Base-by-base conservation (phyloP, 2,797 vertebrate genomes). In the Anableps anableps region DNA sequence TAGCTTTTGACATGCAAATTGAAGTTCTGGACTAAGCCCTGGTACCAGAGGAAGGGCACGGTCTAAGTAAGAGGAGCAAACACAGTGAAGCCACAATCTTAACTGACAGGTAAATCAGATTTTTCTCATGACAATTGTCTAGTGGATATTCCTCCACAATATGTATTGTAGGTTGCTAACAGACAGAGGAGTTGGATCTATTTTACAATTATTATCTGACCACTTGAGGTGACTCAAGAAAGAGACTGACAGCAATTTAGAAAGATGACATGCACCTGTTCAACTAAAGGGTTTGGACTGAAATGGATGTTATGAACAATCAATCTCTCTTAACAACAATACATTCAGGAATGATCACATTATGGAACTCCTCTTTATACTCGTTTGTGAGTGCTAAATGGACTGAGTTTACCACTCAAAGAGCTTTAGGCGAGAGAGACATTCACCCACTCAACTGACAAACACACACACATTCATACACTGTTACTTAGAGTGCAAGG, bases 1-100 rank as follows among this genome's bases (percentile, higher is more conserved):
- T 94, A 92, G 94, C 91, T 94, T 94, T 92, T 90, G 77, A 82
- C 90, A 96, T 96, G 96, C 96, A 96, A 96, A 96, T 95, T 38
- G 55, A 81, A 80, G 83, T 77, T 84, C 87, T 74, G 74, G 88
- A 91, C 92, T 86, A 88, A 90, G 88, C 90, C 92, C 85, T 84
- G 77, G 81, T 58, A 80, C 79, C 81, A 88, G 86, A 91, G 88
- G 92, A 89, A 94, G 87, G 88, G 78, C 94, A 90, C 76, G 80
- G 94, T 93, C 87, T 84, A 89, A 94, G 90, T 96, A 96, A 96
- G 95, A 96, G 95, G 91, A 95, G 93, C 91, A 85, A 89, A 91
- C 88, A 92, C 80, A 89, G 75, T 89, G 76, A 83, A 92, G 91
- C 91, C 93, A 92, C 92, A 93, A 91, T 91, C 89, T 95, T 94